These are phyloP conservation scores for Trinorchestia longiramus DNA, from an alignment of 1,140 invertebrate genomes.

Conservation along the genomic window DNA sequence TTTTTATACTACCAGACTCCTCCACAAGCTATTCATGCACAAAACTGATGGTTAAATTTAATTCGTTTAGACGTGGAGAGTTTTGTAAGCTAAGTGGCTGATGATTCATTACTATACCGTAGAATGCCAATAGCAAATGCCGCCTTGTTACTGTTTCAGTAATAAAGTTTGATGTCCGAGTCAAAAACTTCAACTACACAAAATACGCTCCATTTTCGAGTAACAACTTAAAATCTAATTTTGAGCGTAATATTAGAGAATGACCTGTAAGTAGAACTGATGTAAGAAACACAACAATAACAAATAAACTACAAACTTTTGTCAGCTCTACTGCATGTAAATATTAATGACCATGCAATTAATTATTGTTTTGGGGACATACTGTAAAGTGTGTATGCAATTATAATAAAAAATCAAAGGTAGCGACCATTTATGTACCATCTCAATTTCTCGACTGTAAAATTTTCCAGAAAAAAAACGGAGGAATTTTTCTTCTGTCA, in stretches of 20 bases:
- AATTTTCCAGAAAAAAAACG: neutral
- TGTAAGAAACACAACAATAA: neutral
- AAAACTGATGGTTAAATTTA: neutral
- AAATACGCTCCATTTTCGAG: neutral
- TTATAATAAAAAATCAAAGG: neutral
- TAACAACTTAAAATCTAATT: neutral
- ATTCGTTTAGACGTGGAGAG: neutral
- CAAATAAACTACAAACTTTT: neutral
- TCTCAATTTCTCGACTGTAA: neutral
- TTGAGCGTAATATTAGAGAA: neutral
- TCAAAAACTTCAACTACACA: neutral
- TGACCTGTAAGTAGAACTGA: neutral
- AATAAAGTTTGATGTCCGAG: neutral
- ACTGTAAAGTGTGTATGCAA: neutral
- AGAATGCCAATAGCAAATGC: neutral
- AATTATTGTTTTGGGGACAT: neutral
- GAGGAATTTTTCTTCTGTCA: neutral
- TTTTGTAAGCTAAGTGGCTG: neutral
- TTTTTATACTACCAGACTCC: neutral
- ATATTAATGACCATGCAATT: neutral
- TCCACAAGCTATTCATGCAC: neutral
- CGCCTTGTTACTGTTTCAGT: neutral
- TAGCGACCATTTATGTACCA: neutral
- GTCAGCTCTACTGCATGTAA: neutral
- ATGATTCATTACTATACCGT: neutral